These are phyloP conservation scores for Nomada goodeniana DNA, from an alignment of 2,888 invertebrate species.

Conservation along the genomic window DNA sequence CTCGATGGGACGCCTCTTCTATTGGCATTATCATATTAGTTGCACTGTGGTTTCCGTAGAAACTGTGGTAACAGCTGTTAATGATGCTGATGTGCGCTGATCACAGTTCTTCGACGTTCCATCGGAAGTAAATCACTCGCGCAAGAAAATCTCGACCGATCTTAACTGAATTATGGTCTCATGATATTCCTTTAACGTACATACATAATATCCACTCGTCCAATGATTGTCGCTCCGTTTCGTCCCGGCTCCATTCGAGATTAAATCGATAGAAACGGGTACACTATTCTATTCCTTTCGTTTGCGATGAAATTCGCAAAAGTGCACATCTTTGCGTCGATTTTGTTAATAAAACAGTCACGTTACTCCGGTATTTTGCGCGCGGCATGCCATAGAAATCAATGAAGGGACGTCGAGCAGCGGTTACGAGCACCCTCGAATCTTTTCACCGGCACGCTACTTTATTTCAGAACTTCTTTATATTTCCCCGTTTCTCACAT, in stretches of 20 bases:
- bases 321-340: background rate
- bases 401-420: conserved; percentile 48
- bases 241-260: background rate
- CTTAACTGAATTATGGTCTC: conserved; percentile 24
- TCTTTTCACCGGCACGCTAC: background rate
- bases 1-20: background rate
- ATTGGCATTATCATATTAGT: conserved; percentile 15
- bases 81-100: background rate
- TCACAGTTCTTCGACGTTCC: conserved; percentile 10
- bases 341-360: conserved; percentile 14
- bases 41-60: background rate
- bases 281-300: background rate
- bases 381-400: conserved; percentile 53
- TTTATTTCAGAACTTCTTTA: background rate
- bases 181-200: conserved; percentile 6
- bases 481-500: background rate
- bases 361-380: conserved; percentile 36
- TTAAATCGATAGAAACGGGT: background rate
- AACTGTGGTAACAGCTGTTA: conserved; percentile 25
- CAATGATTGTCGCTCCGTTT: background rate
- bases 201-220: background rate
- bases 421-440: conserved; percentile 19
- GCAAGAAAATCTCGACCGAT: background rate
- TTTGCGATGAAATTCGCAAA: background rate
- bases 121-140: background rate